Conservation (phyloP, 2,113 vertebrate species). For the Prunella fulvescens region DNA sequence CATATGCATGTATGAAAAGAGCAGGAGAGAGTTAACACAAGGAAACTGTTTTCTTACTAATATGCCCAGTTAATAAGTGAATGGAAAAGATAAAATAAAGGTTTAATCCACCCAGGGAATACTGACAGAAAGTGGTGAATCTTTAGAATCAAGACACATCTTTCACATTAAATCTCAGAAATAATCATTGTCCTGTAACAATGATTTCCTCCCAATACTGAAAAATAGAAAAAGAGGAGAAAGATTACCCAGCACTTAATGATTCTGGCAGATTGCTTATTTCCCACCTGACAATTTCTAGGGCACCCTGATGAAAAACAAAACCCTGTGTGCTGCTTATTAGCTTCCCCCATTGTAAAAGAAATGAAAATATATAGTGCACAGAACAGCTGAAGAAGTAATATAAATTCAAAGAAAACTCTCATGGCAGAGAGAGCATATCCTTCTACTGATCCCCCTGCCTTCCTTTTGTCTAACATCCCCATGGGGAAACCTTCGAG, state of each 20-base stretch:
- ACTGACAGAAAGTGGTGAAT: not conserved
- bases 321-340: not conserved
- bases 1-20: not conserved
- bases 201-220: not conserved
- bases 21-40: not conserved
- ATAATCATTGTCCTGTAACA: not conserved
- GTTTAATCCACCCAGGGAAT: not conserved
- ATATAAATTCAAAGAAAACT: not conserved
- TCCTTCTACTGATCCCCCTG: not conserved
- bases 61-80: not conserved
- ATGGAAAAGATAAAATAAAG: not conserved
- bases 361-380: not conserved
- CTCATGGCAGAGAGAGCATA: not conserved
- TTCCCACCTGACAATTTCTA: not conserved
- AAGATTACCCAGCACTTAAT: not conserved
- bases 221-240: not conserved
- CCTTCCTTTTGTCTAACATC: not conserved
- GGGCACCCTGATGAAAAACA: not conserved
- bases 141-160: not conserved
- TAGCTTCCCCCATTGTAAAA: not conserved
- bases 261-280: not conserved
- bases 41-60: not conserved
- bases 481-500: not conserved
- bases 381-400: not conserved
- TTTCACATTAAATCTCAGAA: not conserved